These are phyloP conservation scores for Lissocephala sabroskyi DNA, from an alignment of 2,888 invertebrate genomes.

Conservation along the genomic window DNA sequence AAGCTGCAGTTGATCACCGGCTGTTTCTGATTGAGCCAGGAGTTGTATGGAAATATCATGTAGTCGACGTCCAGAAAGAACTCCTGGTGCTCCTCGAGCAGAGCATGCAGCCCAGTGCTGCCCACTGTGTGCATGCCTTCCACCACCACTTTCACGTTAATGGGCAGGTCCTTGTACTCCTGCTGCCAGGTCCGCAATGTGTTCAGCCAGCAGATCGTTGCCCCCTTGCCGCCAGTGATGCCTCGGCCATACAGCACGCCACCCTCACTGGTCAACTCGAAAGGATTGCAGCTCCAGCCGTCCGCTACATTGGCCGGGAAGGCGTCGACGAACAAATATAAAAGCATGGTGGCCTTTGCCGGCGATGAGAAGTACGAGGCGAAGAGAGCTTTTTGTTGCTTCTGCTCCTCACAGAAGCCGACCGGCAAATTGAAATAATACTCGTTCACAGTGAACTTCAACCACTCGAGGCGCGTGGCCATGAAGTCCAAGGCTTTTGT, in stretches of 20 bases:
- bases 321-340: slow-evolving; percentile 36
- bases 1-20: slow-evolving; percentile 32
- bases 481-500: too few species aligned
- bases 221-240: slow-evolving; percentile 36
- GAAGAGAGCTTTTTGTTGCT: too few species aligned
- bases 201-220: slow-evolving; percentile 33
- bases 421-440: too few species aligned
- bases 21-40: slow-evolving; percentile 18
- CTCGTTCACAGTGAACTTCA: too few species aligned
- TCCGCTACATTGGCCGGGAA: slow-evolving; percentile 13
- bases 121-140: slow-evolving; percentile 36
- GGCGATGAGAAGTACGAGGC: slow-evolving; percentile 40
- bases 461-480: too few species aligned
- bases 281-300: slow-evolving; percentile 32
- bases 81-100: neutral
- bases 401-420: too few species aligned
- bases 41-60: slow-evolving; percentile 27
- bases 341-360: slow-evolving; percentile 25
- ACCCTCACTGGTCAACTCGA: slow-evolving; percentile 9
- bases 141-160: slow-evolving; percentile 34
- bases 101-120: slow-evolving; percentile 22
- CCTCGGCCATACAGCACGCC: slow-evolving; percentile 30
- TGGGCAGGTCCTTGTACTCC: slow-evolving; percentile 23
- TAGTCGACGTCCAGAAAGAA: slow-evolving; percentile 34
- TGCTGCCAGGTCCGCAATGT: slow-evolving; percentile 31